These are phyloP conservation scores for Deroplatys truncata DNA, from an alignment of 2,888 invertebrate species.

Conservation along the genomic window DNA sequence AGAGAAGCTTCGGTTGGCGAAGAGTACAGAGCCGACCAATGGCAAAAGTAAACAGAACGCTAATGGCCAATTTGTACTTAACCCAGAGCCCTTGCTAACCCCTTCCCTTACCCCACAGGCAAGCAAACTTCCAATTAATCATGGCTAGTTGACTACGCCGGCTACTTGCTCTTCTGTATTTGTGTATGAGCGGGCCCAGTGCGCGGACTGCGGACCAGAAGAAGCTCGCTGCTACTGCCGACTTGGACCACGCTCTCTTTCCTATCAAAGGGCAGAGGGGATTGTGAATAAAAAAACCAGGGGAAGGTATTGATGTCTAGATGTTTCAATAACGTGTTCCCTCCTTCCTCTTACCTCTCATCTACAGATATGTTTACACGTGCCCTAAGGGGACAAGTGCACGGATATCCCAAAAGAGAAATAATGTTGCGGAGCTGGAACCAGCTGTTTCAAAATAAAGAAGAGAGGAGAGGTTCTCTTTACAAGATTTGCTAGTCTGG, in stretches of 20 bases:
- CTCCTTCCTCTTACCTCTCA: background rate
- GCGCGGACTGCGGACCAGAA: background rate
- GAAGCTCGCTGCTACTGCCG: background rate
- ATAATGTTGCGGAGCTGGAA: background rate
- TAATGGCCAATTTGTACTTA: conserved; percentile 30
- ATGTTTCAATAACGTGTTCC: background rate
- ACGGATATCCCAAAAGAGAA: background rate
- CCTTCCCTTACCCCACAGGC: conserved; percentile 15
- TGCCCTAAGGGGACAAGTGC: background rate
- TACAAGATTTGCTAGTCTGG: too few species aligned
- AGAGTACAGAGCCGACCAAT: conserved; percentile 13
- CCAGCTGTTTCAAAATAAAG: background rate
- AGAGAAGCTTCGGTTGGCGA: background rate
- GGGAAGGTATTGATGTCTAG: background rate
- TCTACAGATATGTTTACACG: background rate
- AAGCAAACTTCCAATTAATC: conserved; percentile 28
- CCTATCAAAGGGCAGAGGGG: background rate
- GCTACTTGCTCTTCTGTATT: conserved; percentile 1
- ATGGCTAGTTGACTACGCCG: conserved; percentile 22
- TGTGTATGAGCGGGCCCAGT: background rate
- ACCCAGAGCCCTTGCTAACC: conserved; percentile 19
- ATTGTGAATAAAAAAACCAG: background rate
- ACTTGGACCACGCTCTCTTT: background rate
- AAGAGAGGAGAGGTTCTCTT: background rate
- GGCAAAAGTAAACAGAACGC: conserved; percentile 24